phyloP scores from a whole-genome alignment of 2,113 vertebrate genomes.

The Columbina picui region DNA sequence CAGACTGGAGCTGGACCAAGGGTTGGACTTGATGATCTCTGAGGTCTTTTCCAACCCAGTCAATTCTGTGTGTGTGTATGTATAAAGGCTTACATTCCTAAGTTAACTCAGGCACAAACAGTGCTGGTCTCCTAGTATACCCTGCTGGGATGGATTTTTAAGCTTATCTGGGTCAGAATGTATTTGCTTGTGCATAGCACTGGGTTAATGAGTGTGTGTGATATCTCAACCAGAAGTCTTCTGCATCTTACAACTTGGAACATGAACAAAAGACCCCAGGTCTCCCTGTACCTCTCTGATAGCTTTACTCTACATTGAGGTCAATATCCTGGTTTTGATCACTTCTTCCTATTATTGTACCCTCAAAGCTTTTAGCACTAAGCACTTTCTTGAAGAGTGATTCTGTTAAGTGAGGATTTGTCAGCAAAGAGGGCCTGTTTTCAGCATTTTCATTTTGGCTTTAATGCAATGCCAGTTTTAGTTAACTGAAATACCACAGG shows the following conservation, averaged over 20 bases:
- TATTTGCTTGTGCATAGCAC: background rate
- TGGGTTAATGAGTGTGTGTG: background rate
- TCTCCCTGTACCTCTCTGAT: background rate
- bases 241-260: background rate
- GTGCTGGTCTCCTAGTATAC: background rate
- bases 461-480: background rate
- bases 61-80: rapidly evolving
- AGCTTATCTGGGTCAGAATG: background rate
- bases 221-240: background rate
- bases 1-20: too few species aligned
- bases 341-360: background rate
- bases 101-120: background rate
- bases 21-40: too few species aligned
- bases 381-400: background rate
- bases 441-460: background rate
- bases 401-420: background rate
- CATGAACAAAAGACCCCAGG: background rate
- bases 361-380: background rate
- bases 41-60: too few species aligned
- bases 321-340: background rate
- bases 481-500: background rate
- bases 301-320: background rate
- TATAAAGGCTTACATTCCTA: background rate
- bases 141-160: background rate
- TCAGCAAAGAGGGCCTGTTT: background rate